Conservation (phyloP, 2,797 vertebrate species). For the Pteropus rufus region DNA sequence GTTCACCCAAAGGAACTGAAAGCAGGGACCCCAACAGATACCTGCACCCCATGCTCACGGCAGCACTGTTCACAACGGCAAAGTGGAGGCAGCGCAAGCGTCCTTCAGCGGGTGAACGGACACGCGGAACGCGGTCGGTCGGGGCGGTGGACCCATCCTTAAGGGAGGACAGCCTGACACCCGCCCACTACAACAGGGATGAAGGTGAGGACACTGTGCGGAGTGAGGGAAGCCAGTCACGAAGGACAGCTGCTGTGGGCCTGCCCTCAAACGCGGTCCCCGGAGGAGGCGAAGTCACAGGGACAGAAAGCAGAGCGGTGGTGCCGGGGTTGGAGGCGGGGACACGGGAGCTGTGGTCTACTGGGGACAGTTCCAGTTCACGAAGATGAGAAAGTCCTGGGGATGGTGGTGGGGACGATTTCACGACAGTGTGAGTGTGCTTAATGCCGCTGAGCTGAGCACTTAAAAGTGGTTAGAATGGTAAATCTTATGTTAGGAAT, state of each 20-base stretch:
- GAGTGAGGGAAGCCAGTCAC: not conserved
- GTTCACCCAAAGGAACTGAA: fast-evolving
- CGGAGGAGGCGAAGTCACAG: too few relatives aligned
- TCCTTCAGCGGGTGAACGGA: fast-evolving
- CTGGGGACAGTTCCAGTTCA: not conserved
- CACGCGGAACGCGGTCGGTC: fast-evolving
- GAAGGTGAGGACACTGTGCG: fast-evolving
- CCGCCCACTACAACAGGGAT: fast-evolving
- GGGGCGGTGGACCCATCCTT: fast-evolving
- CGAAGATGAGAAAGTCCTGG: not conserved
- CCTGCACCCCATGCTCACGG: fast-evolving
- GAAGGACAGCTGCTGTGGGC: fast-evolving
- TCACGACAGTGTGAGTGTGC: fast-evolving
- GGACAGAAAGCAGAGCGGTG: fast-evolving
- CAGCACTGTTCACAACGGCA: fast-evolving
- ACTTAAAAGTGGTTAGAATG: fast-evolving
- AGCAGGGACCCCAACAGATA: fast-evolving
- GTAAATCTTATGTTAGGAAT: fast-evolving
- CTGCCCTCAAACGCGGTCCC: fast-evolving
- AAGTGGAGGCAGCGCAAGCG: fast-evolving
- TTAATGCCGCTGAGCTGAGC: fast-evolving
- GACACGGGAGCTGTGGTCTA: fast-evolving
- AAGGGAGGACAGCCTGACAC: fast-evolving
- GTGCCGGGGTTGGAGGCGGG: fast-evolving
- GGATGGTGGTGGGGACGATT: fast-evolving